Base-by-base conservation (phyloP, 1,140 invertebrate species). In the Rhynchophorus ferrugineus region DNA sequence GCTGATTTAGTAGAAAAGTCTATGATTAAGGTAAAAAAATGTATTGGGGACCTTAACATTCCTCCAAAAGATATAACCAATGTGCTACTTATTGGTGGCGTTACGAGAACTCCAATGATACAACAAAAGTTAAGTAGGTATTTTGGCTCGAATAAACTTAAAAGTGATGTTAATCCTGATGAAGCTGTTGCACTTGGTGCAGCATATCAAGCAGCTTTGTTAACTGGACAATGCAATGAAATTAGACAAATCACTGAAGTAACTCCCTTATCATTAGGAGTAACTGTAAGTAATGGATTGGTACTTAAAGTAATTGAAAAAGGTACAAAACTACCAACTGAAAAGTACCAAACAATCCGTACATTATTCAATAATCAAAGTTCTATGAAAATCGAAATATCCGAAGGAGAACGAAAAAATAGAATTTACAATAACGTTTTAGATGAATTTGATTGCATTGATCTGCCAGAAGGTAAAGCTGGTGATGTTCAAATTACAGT, bases 21-120 rank as follows among this genome's bases (percentile, higher is more conserved):
- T 9, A 51, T 50, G 7, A 37, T 37, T 0, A 33, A 56, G 9
- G 41, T 58, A n/a, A 38, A 44, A 16, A 13, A 36, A 11, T 58
- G 52, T 44, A 20, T 58, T 3, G 14, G 11, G 3, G 49, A 56
- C 11, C 19, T 35, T 0, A 44, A 37, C 16, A 13, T 59, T 11
- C 33, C 20, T 3, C 47, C 46, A 11, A 13, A 29, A 6, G 47
- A 61, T 14, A 75, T 82, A 55, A 67, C 79, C 55, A 78, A 82
- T 37, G 73, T 82, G 49, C 75, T 82, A 21, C 67, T 82, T 11
- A 79, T 81, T 37, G 80, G 80, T 39, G 80, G 80, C 3, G 79
- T 77, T 3, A 82, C 79, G 18, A 69, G 80, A 52, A 81, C 82
- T 51, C 80, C 79, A n/a, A 79, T 78, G 62, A 71, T 82, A 38